Conservation (phyloP, 2,888 invertebrate species). For the Limenitis camilla region DNA sequence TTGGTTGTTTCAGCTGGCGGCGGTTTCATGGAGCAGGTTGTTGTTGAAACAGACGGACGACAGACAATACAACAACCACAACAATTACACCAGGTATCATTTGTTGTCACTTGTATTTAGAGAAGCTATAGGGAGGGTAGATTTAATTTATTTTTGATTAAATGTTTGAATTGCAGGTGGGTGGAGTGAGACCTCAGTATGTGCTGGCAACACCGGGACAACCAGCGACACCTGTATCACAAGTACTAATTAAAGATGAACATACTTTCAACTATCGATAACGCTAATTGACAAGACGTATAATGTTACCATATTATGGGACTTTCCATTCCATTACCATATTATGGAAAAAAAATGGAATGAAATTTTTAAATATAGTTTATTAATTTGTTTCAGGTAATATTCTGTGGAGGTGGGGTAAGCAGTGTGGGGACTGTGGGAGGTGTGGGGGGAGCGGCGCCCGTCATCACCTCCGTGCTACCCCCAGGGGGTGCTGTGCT, state of each 20-base stretch:
- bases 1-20: constrained; percentile 27
- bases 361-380: no score
- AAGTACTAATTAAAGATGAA: no score
- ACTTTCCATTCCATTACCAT: no score
- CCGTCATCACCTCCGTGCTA: constrained; percentile 58
- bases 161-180: constrained; percentile 36
- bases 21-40: constrained; percentile 60
- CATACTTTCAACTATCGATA: no score
- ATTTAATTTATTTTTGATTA: background rate
- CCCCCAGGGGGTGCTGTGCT: constrained; percentile 61
- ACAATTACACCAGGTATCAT: constrained; percentile 57
- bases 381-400: constrained; percentile 51
- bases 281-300: no score
- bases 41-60: constrained; percentile 50
- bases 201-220: constrained; percentile 58
- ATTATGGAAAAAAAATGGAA: no score
- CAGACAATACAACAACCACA: constrained; percentile 49
- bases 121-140: background rate
- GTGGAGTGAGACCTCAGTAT: constrained; percentile 60
- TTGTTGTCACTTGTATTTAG: background rate
- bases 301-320: no score
- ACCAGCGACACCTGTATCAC: constrained; percentile 56
- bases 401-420: constrained; percentile 61
- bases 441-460: constrained; percentile 39
- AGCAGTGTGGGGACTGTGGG: constrained; percentile 37